Evolutionary conservation across 2,113 vertebrate species (phyloP).

Genomic region (Poeciliopsis prolifica): DNA sequence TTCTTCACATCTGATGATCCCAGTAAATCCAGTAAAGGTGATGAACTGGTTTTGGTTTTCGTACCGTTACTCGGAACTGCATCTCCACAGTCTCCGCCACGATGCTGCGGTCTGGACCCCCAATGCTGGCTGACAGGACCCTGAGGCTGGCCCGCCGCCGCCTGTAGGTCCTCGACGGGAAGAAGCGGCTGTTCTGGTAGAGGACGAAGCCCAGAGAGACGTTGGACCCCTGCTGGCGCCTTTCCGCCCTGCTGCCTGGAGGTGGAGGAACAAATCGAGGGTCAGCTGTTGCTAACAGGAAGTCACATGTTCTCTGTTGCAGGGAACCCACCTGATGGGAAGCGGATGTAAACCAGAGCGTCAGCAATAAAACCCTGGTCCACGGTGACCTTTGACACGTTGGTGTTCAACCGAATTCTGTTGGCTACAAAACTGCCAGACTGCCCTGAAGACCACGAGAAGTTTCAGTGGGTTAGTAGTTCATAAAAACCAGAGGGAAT

Average conservation of each 20-base stretch:
- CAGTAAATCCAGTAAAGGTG: not conserved
- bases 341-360: conserved; percentile 37
- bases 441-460: conserved; percentile 18
- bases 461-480: not conserved
- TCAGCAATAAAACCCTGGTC: conserved; percentile 4
- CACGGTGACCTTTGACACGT: conserved; percentile 6
- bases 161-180: conserved; percentile 38
- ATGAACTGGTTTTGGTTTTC: not conserved
- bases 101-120: not conserved
- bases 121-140: conserved; percentile 57
- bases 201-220: conserved; percentile 69
- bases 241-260: not conserved
- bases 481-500: not conserved
- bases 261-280: not conserved
- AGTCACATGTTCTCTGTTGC: not conserved
- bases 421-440: conserved; percentile 36
- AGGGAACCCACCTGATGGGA: conserved; percentile 42
- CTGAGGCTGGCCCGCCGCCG: conserved; percentile 14
- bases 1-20: not conserved
- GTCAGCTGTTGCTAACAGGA: not conserved
- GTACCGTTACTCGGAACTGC: conserved; percentile 46
- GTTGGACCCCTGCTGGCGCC: not conserved
- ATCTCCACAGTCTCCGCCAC: conserved; percentile 39
- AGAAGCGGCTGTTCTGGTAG: conserved; percentile 70
- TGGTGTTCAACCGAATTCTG: conserved; percentile 50